phyloP scores from a whole-genome alignment of 2,797 vertebrate species.

The Enteromius anoplus region DNA sequence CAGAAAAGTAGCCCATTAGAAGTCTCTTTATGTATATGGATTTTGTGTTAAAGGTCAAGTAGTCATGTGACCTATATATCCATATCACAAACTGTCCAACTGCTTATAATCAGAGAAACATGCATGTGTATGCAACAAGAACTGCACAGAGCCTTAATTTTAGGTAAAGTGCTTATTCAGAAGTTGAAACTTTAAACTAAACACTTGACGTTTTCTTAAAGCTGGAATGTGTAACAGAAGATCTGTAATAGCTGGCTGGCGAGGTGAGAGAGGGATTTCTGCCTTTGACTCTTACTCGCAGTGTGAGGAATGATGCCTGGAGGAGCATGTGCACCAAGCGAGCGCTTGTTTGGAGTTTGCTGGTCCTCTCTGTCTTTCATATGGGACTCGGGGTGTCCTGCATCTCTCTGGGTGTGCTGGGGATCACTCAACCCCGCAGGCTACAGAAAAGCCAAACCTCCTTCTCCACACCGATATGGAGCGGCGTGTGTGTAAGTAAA shows the following conservation, averaged over 20 bases:
- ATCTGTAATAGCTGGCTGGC: background rate
- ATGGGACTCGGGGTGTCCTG: conserved; percentile 86
- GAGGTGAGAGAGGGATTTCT: conserved; percentile 33
- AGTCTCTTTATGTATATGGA: background rate
- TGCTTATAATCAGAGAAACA: conserved; percentile 7
- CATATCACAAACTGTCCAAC: background rate
- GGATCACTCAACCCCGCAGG: conserved; percentile 78
- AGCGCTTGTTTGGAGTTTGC: conserved; percentile 84
- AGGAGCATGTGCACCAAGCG: conserved; percentile 85
- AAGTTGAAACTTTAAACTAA: background rate
- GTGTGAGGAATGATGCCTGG: conserved; percentile 80
- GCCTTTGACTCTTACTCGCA: conserved; percentile 58
- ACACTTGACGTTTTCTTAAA: background rate
- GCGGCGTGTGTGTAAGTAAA: conserved; percentile 88
- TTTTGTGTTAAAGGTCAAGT: background rate
- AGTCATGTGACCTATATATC: conserved; percentile 17
- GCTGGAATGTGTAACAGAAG: background rate
- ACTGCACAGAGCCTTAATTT: background rate
- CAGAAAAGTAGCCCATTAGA: background rate
- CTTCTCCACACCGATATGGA: conserved; percentile 89
- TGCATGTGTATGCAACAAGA: background rate
- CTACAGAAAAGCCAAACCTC: conserved; percentile 81
- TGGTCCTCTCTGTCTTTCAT: conserved; percentile 86
- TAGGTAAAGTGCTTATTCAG: background rate
- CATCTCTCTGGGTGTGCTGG: conserved; percentile 83